phyloP scores from a whole-genome alignment of 2,797 vertebrate species.

The Centropyge bicolor region DNA sequence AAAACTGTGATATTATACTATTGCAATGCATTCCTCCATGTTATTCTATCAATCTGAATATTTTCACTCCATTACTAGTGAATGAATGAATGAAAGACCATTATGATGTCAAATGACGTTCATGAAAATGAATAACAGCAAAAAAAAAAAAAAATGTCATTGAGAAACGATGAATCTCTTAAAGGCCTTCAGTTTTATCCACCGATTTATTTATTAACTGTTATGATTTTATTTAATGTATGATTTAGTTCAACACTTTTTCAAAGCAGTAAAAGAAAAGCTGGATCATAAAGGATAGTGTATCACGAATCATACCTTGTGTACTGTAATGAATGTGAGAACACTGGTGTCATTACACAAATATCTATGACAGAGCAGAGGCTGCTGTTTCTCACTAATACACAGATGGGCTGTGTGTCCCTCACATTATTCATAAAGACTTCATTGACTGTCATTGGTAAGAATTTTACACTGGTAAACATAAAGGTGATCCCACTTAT shows the following conservation, averaged over 20 bases:
- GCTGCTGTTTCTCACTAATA: constrained; percentile 2
- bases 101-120: constrained; percentile 35
- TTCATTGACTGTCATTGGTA: not conserved
- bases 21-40: constrained; percentile 52
- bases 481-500: constrained; percentile 9
- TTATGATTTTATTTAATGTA: constrained; percentile 28
- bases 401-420: not conserved
- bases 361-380: not conserved
- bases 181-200: constrained; percentile 53
- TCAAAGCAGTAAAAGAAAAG: constrained; percentile 17
- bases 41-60: constrained; percentile 14
- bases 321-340: not conserved
- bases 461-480: not conserved
- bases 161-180: constrained; percentile 7
- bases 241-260: constrained; percentile 23
- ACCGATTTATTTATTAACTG: constrained; percentile 29
- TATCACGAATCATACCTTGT: not conserved
- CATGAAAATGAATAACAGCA: constrained; percentile 28
- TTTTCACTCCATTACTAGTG: constrained; percentile 30
- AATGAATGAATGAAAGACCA: constrained; percentile 35
- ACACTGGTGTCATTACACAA: not conserved
- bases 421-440: not conserved
- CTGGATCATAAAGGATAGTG: not conserved
- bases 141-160: not conserved
- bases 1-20: constrained; percentile 49